A percentile compares a stretch with the other conserved stretches of the same genome.
These are phyloP conservation scores for Perognathus longimembris DNA, from an alignment of 2,113 vertebrate species.

Conservation along the genomic window DNA sequence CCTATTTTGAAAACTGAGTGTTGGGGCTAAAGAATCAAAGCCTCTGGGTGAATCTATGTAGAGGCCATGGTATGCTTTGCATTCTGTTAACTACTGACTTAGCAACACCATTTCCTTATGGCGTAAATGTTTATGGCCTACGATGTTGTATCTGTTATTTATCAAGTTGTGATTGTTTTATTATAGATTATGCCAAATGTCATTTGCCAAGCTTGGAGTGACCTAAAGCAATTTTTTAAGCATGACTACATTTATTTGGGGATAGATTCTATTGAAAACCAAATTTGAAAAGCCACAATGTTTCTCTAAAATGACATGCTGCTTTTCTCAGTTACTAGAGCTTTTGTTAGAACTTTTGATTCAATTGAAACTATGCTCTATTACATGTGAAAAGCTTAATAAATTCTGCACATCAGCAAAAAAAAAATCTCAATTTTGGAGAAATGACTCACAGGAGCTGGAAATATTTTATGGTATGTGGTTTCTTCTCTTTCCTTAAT, in stretches of 20 bases:
- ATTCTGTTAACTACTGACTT: constrained; percentile 52
- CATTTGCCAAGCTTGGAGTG: constrained; percentile 77
- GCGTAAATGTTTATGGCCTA: constrained; percentile 68
- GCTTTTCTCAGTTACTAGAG: constrained; percentile 61
- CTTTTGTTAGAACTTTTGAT: constrained; percentile 77
- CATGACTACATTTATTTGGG: constrained; percentile 70
- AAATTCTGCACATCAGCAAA: constrained; percentile 65
- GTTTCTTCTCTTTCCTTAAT: neutral
- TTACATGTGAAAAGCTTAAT: constrained; percentile 86
- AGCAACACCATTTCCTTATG: constrained; percentile 36
- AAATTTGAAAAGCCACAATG: constrained; percentile 69
- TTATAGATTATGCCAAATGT: constrained; percentile 72
- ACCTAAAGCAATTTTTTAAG: constrained; percentile 67
- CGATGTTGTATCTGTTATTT: constrained; percentile 51
- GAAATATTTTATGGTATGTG: neutral
- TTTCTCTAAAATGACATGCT: too few relatives aligned
- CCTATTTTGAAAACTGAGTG: constrained; percentile 18
- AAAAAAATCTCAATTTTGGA: constrained; percentile 35
- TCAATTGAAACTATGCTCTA: constrained; percentile 69
- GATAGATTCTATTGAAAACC: constrained; percentile 56
- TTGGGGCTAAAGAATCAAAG: neutral
- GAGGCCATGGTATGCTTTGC: neutral
- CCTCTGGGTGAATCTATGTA: neutral
- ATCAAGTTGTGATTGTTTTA: constrained; percentile 62
- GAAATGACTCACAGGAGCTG: neutral